These are phyloP conservation scores for Chymomyza procnemis DNA, from an alignment of 2,888 invertebrate genomes.

Conservation along the genomic window DNA sequence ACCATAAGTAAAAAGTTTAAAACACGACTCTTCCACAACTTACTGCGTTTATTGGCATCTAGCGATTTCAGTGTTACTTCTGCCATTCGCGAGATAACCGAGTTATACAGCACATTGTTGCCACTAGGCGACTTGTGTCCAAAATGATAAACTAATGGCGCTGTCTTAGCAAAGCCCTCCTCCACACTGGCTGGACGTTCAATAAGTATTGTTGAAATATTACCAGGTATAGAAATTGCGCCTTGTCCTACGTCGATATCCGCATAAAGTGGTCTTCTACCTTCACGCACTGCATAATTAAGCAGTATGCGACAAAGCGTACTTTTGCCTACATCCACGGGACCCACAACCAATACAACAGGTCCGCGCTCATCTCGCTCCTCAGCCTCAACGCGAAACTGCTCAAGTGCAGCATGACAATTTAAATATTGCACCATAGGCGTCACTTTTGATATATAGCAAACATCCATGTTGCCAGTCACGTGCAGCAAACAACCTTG, in stretches of 20 bases:
- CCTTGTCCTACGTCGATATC: slow-evolving; percentile 98
- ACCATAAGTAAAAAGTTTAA: neutral
- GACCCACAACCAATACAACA: slow-evolving; percentile 94
- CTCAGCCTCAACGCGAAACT: slow-evolving; percentile 90
- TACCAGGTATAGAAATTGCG: slow-evolving; percentile 93
- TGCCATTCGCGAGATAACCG: slow-evolving; percentile 90
- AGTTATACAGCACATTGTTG: slow-evolving; percentile 91
- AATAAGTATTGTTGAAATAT: slow-evolving; percentile 92
- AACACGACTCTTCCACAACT: slow-evolving; percentile 31
- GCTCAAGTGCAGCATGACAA: slow-evolving; percentile 95
- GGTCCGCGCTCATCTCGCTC: slow-evolving; percentile 86
- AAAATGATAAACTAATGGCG: slow-evolving; percentile 95
- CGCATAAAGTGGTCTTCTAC: slow-evolving; percentile 92
- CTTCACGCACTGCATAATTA: slow-evolving; percentile 96
- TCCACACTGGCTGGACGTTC: slow-evolving; percentile 96
- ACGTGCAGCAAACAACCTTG: slow-evolving; percentile 94
- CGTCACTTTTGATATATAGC: slow-evolving; percentile 96
- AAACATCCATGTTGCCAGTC: slow-evolving; percentile 93
- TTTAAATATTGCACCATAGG: slow-evolving; percentile 97
- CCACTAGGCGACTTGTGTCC: slow-evolving; percentile 88
- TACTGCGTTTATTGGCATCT: slow-evolving; percentile 92
- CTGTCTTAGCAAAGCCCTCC: slow-evolving; percentile 96
- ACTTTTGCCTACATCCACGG: slow-evolving; percentile 97
- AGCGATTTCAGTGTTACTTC: slow-evolving; percentile 90
- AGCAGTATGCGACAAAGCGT: slow-evolving; percentile 92